Evolutionary conservation across 2,797 vertebrate genomes (phyloP).

Genomic region (Pangasius macronema): DNA sequence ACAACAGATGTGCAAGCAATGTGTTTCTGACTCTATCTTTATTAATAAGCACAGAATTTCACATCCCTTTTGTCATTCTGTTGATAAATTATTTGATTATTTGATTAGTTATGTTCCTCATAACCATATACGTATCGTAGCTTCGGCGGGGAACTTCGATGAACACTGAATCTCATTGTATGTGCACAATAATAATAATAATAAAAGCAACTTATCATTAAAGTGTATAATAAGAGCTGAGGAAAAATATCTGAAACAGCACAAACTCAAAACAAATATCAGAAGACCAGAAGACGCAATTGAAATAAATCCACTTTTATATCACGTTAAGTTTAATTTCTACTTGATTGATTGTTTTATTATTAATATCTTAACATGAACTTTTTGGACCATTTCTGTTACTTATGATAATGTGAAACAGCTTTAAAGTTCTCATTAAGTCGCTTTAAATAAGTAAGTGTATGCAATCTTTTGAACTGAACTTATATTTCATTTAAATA

Average conservation of each 20-base stretch:
- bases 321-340: not conserved
- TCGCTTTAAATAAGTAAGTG: not conserved
- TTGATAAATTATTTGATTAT: not conserved
- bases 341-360: not conserved
- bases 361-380: not conserved
- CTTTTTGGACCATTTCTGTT: not conserved
- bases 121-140: not conserved
- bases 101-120: not conserved
- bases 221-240: not conserved
- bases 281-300: not conserved
- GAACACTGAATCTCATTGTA: not conserved
- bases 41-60: not conserved
- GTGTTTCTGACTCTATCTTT: not conserved
- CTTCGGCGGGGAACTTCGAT: not conserved
- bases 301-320: not conserved
- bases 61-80: not conserved
- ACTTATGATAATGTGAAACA: not conserved
- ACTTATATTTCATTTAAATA: constrained; percentile 1
- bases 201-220: not conserved
- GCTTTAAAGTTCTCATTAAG: not conserved
- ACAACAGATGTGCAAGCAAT: not conserved
- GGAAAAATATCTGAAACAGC: not conserved
- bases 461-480: not conserved
- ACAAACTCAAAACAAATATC: not conserved
- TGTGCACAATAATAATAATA: not conserved